Percentiles rank a stretch among this genome's conserved stretches.
These are phyloP conservation scores for Caenorhabditis virilis DNA, from an alignment of 2,888 invertebrate species.

Conservation along the genomic window DNA sequence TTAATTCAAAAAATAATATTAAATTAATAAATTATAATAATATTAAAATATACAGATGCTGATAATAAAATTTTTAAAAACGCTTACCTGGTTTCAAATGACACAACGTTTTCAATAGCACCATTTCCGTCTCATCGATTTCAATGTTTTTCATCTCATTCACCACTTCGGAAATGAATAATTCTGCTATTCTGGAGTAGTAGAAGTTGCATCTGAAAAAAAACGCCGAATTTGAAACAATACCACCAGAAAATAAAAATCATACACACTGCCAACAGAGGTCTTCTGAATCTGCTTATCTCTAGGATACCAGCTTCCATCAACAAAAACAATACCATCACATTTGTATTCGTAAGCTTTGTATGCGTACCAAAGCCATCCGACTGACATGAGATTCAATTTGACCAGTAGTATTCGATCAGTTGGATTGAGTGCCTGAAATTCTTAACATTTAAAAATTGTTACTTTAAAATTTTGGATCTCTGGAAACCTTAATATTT, in stretches of 20 bases:
- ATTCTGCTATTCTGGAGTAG: constrained; percentile 25
- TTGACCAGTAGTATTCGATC: constrained; percentile 14
- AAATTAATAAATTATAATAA: too few species aligned
- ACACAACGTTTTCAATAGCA: constrained; percentile 25
- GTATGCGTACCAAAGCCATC: constrained; percentile 40
- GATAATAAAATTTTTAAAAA: too few species aligned
- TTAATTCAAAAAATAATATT: too few species aligned
- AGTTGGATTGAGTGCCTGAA: constrained; percentile 3
- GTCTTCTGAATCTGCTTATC: constrained; percentile 17
- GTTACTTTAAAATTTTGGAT: too few species aligned
- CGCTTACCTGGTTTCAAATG: constrained; percentile 8
- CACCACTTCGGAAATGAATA: constrained; percentile 36
- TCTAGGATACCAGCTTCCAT: constrained; percentile 32
- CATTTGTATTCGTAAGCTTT: constrained; percentile 17
- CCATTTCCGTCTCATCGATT: constrained; percentile 33
- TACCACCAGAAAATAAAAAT: background rate
- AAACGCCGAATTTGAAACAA: background rate
- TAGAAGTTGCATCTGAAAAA: constrained; percentile 28
- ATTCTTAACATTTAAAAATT: too few species aligned
- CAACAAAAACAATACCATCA: constrained; percentile 37
- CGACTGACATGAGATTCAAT: constrained; percentile 32
- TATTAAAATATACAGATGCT: too few species aligned
- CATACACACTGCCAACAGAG: constrained; percentile 5
- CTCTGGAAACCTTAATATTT: too few species aligned
- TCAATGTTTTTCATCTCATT: constrained; percentile 18